A percentile compares a stretch with the other conserved stretches of the same genome.
phyloP scores from a whole-genome alignment of 1,140 invertebrate genomes.

The Drosophila equinoxialis region DNA sequence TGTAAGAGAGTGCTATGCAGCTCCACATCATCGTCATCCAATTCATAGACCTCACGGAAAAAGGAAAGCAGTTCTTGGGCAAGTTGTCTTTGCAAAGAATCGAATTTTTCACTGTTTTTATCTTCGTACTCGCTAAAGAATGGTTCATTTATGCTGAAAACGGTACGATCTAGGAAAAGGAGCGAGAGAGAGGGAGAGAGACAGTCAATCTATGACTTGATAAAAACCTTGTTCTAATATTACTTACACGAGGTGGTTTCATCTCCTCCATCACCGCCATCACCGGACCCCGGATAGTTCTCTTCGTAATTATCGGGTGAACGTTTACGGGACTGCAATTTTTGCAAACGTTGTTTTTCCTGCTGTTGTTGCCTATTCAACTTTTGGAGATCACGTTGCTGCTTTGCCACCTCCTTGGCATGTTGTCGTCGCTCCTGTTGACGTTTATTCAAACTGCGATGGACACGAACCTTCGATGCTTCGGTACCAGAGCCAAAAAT shows the following conservation, averaged over 20 bases:
- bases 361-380: slow-evolving; percentile 13
- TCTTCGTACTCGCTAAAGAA: slow-evolving; percentile 38
- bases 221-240: neutral
- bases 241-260: slow-evolving; percentile 48
- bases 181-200: neutral
- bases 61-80: slow-evolving; percentile 39
- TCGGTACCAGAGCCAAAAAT: slow-evolving; percentile 55
- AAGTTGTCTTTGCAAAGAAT: slow-evolving; percentile 43
- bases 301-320: slow-evolving; percentile 51
- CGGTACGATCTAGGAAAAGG: slow-evolving; percentile 46
- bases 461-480: neutral
- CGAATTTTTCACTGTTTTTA: slow-evolving; percentile 37
- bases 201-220: too few relatives aligned
- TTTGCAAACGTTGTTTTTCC: slow-evolving; percentile 7
- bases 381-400: slow-evolving; percentile 16
- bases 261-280: slow-evolving; percentile 17
- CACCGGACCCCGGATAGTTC: slow-evolving; percentile 43
- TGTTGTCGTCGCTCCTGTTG: slow-evolving; percentile 26
- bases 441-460: neutral
- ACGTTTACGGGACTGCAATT: slow-evolving; percentile 29
- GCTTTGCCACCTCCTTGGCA: neutral
- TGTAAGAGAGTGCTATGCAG: slow-evolving; percentile 40
- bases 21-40: slow-evolving; percentile 58
- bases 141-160: slow-evolving; percentile 62
- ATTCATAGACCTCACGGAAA: slow-evolving; percentile 35